Evolutionary conservation across 2,888 invertebrate genomes (phyloP).

Genomic region (Zootermopsis nevadensis): DNA sequence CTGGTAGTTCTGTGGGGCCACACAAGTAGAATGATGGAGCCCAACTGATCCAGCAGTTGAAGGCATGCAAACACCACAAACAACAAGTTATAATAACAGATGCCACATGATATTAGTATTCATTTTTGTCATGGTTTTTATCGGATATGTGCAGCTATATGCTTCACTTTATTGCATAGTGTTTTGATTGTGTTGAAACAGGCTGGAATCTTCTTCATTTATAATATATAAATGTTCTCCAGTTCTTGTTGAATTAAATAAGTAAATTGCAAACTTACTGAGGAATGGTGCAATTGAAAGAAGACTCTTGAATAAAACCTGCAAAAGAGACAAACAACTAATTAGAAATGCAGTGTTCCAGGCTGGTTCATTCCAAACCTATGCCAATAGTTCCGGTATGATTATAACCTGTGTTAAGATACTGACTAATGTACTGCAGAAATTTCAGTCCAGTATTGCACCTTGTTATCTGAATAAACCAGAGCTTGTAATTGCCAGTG

Average conservation of each 20-base stretch:
- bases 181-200: background rate
- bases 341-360: background rate
- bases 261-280: background rate
- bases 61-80: background rate
- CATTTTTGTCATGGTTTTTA: background rate
- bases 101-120: background rate
- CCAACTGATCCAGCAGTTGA: constrained; percentile 1
- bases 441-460: too few species aligned
- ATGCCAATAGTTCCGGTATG: too few species aligned
- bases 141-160: background rate
- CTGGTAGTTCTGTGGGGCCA: background rate
- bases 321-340: background rate
- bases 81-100: background rate
- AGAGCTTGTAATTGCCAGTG: too few species aligned
- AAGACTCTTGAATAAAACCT: constrained; percentile 1
- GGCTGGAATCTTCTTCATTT: background rate
- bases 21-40: background rate
- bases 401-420: too few species aligned
- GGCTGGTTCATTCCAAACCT: too few species aligned
- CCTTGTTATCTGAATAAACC: too few species aligned
- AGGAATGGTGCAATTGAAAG: background rate
- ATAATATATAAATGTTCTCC: background rate
- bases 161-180: constrained; percentile 3
- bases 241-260: background rate
- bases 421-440: too few species aligned